Percentiles rank a stretch among this genome's conserved stretches.
These are phyloP conservation scores for Rhynchotus rufescens DNA, from an alignment of 2,797 vertebrate genomes.

Conservation along the genomic window DNA sequence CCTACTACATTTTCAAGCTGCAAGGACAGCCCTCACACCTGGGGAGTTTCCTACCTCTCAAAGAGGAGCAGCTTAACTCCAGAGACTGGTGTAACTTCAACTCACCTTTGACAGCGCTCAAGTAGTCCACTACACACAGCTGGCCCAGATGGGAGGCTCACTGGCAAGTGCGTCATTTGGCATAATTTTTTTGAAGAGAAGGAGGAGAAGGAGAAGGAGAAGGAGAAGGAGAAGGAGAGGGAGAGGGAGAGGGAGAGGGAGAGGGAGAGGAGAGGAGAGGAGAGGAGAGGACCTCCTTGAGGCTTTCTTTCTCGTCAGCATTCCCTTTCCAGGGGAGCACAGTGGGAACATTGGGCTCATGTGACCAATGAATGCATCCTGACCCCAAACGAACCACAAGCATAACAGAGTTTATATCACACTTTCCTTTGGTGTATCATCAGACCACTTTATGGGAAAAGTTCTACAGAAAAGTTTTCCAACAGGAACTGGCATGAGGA, in stretches of 20 bases:
- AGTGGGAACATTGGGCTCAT: conserved; percentile 5
- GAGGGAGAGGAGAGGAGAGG: background rate
- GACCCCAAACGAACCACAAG: conserved; percentile 51
- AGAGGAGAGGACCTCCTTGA: background rate
- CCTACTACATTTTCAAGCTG: background rate
- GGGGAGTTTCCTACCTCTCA: background rate
- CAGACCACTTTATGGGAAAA: conserved; percentile 44
- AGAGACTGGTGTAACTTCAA: background rate
- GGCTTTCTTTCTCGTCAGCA: conserved; percentile 7
- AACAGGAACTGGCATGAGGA: background rate
- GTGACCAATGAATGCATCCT: conserved; percentile 44
- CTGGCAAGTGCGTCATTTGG: background rate
- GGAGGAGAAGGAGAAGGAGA: no score
- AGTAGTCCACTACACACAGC: background rate
- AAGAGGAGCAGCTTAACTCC: conserved; percentile 11
- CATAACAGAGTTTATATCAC: conserved; percentile 24
- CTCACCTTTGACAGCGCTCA: background rate
- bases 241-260: no score
- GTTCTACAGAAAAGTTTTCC: background rate
- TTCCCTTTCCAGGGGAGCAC: background rate
- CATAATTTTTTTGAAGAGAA: background rate
- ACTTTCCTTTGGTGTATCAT: background rate
- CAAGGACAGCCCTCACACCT: background rate
- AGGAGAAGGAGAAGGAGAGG: no score
- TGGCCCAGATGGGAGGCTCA: background rate